phyloP scores from a whole-genome alignment of 2,797 vertebrate genomes.

The Astyanax mexicanus region DNA sequence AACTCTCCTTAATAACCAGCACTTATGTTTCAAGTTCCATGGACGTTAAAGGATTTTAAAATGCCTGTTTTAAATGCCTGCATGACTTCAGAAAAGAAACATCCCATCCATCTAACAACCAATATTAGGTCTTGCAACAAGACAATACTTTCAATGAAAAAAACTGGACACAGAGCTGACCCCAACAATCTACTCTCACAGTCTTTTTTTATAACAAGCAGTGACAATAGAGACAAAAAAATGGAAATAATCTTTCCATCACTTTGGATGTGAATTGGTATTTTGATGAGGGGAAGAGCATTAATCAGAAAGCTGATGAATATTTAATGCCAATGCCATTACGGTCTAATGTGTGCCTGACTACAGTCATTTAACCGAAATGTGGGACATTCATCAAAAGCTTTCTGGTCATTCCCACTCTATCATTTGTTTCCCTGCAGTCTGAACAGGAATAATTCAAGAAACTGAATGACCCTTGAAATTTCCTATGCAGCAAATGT shows the following conservation, averaged over 20 bases:
- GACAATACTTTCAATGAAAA: background rate
- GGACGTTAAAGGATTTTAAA: no score
- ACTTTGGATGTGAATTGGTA: conserved; percentile 48
- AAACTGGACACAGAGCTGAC: background rate
- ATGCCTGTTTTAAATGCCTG: no score
- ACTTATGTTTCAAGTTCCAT: no score
- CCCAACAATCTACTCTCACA: background rate
- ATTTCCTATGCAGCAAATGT: conserved; percentile 4
- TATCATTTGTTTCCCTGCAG: conserved; percentile 50
- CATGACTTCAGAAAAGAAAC: no score
- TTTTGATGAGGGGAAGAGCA: conserved; percentile 55
- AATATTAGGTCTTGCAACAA: no score
- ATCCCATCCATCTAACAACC: no score
- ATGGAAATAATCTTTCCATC: conserved; percentile 49
- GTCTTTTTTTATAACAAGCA: conserved; percentile 18
- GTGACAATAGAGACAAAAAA: conserved; percentile 14
- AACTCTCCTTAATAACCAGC: no score
- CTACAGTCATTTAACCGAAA: conserved; percentile 62
- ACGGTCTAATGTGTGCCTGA: conserved; percentile 56
- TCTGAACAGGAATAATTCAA: conserved; percentile 40
- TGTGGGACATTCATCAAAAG: conserved; percentile 62
- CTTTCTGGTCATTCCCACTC: conserved; percentile 31
- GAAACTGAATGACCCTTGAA: conserved; percentile 50
- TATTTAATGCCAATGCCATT: conserved; percentile 64
- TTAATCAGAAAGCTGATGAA: conserved; percentile 59